phyloP scores from a whole-genome alignment of 2,797 vertebrate species.

The Hirundo rustica region DNA sequence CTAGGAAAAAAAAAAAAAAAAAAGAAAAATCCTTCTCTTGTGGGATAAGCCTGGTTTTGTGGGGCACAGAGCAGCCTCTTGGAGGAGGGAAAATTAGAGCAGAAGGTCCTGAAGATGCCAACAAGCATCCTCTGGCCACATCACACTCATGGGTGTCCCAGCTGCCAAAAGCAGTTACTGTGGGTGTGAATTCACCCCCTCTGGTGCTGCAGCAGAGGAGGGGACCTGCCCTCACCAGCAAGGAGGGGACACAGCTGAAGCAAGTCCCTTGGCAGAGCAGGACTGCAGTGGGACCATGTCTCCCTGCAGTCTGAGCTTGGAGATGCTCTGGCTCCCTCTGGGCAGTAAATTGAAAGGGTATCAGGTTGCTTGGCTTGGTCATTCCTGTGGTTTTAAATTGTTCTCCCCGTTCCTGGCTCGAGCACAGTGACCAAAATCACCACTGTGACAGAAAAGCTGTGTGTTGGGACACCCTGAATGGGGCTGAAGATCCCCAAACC shows the following conservation, averaged over 20 bases:
- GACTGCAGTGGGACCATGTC: neutral
- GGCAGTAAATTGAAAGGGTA: neutral
- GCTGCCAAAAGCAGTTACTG: neutral
- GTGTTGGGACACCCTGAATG: neutral
- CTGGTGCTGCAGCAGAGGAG: neutral
- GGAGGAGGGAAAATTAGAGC: neutral
- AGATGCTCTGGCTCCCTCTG: neutral
- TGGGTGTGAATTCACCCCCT: neutral
- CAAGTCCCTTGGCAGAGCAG: neutral
- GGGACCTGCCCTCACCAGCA: neutral
- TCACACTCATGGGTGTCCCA: neutral
- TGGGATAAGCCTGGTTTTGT: neutral
- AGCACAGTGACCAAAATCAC: neutral
- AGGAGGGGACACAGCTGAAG: neutral
- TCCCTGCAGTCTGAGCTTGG: neutral
- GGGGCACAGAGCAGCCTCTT: neutral
- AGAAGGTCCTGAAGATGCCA: neutral
- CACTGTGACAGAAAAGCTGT: neutral
- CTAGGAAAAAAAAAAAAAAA: neutral
- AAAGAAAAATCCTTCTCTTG: neutral
- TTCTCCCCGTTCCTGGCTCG: fast-evolving
- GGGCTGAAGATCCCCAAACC: neutral
- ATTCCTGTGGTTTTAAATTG: neutral
- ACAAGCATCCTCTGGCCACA: fast-evolving
- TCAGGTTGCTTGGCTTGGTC: neutral